These are phyloP conservation scores for Gandaritis pyraliata DNA, from an alignment of 2,888 invertebrate genomes.

Conservation along the genomic window DNA sequence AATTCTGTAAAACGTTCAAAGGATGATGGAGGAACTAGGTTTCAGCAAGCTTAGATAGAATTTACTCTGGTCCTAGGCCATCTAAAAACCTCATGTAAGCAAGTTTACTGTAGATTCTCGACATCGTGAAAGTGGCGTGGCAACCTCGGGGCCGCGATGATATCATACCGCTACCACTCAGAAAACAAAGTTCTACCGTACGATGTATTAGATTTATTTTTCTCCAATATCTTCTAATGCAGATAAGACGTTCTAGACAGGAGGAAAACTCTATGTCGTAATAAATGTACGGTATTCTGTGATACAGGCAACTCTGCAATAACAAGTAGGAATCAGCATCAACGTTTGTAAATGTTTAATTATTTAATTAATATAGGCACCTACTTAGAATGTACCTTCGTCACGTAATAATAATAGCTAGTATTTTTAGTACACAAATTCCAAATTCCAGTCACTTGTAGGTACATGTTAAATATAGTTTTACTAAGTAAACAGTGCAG, in stretches of 20 bases:
- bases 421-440: not conserved
- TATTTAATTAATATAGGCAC: not conserved
- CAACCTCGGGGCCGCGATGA: slow-evolving; percentile 55
- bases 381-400: not conserved
- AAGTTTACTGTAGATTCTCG: slow-evolving; percentile 17
- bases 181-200: slow-evolving; percentile 47
- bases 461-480: too few species aligned
- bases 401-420: too few species aligned
- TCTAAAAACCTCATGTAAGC: slow-evolving; percentile 1
- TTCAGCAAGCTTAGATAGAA: not conserved
- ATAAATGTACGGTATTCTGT: slow-evolving; percentile 18
- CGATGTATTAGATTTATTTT: slow-evolving; percentile 37
- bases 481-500: too few species aligned
- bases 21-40: not conserved
- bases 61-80: not conserved
- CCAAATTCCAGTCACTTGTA: not conserved
- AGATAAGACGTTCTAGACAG: slow-evolving; percentile 23
- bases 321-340: slow-evolving; percentile 8
- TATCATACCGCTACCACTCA: slow-evolving; percentile 53
- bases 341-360: not conserved
- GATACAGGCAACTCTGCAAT: slow-evolving; percentile 18
- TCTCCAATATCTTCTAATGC: slow-evolving; percentile 11
- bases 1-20: not conserved
- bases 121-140: slow-evolving; percentile 28
- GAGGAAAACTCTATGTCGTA: slow-evolving; percentile 3